These are phyloP conservation scores for Erebia epiphron DNA, from an alignment of 2,888 invertebrate species.

Conservation along the genomic window DNA sequence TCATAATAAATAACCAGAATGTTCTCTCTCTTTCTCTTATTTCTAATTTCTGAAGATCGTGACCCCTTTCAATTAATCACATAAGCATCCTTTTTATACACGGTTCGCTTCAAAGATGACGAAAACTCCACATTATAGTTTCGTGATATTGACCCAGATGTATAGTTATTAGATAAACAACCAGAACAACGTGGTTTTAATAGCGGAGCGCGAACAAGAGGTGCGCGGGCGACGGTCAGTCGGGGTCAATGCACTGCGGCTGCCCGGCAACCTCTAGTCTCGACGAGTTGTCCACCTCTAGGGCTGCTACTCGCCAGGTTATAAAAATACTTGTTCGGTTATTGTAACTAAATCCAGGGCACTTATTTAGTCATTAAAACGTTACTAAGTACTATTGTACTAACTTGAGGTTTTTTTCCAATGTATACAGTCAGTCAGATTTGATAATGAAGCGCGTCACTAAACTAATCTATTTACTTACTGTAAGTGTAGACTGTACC, in stretches of 20 bases:
- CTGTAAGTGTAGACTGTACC: no score
- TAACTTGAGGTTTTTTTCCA: no score
- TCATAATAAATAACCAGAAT: no score
- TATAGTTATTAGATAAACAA: constrained; percentile 4
- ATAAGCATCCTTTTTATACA: no score
- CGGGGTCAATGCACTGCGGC: constrained; percentile 65
- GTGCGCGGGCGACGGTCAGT: constrained; percentile 75
- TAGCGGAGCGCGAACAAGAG: constrained; percentile 57
- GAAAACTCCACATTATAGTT: not conserved
- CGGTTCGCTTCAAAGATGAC: no score
- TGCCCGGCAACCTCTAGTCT: constrained; percentile 71
- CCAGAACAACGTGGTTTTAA: constrained; percentile 24
- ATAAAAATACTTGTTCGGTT: not conserved
- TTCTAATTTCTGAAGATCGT: no score
- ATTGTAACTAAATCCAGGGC: not conserved
- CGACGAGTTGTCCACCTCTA: constrained; percentile 50
- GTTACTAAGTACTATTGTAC: no score
- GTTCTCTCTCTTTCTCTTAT: no score
- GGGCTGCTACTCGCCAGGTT: constrained; percentile 1
- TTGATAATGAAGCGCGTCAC: no score
- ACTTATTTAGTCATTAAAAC: not conserved
- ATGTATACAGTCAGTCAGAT: no score
- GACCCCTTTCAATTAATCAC: no score
- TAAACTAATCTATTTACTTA: no score
- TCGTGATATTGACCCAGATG: constrained; percentile 25